Conservation (phyloP, 1,140 invertebrate genomes). For the Zaprionus lachaisei region DNA sequence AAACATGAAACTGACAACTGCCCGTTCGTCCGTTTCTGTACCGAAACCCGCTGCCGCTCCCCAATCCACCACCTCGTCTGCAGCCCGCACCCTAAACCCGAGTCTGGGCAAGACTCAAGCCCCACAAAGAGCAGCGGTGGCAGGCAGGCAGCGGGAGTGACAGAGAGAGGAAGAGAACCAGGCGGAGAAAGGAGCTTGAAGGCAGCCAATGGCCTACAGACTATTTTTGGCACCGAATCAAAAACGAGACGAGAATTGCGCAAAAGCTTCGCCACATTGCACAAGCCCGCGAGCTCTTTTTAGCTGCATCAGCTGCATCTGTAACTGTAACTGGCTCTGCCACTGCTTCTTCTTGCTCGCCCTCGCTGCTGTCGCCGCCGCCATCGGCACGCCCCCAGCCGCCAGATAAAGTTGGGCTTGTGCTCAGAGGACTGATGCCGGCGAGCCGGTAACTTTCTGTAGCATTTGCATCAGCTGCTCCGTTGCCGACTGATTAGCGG, state of each 20-base stretch:
- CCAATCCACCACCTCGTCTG: neutral
- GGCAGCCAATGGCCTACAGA: constrained; percentile 65
- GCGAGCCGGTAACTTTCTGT: constrained; percentile 78
- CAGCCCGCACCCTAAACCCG: constrained; percentile 16
- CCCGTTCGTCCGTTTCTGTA: constrained; percentile 25
- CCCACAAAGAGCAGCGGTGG: constrained; percentile 2
- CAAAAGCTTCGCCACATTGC: constrained; percentile 53
- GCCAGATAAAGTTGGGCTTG: constrained; percentile 28
- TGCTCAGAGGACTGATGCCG: constrained; percentile 71
- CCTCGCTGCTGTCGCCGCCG: neutral
- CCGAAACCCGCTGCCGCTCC: constrained; percentile 3
- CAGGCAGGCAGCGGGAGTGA: neutral
- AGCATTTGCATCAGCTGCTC: constrained; percentile 83
- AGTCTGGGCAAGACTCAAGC: constrained; percentile 12
- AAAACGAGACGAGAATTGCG: constrained; percentile 66
- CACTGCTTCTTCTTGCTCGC: constrained; percentile 12
- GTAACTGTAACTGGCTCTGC: constrained; percentile 8
- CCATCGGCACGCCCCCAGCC: constrained; percentile 6
- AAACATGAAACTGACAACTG: constrained; percentile 38
- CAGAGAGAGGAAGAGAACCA: neutral
- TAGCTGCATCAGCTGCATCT: constrained; percentile 33
- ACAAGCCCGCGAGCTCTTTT: constrained; percentile 57
- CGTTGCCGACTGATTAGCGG: constrained; percentile 76
- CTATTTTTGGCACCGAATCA: constrained; percentile 79
- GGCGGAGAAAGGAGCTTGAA: constrained; percentile 25